Base-by-base conservation (phyloP, 2,888 invertebrate genomes). In the Deilephila elpenor region DNA sequence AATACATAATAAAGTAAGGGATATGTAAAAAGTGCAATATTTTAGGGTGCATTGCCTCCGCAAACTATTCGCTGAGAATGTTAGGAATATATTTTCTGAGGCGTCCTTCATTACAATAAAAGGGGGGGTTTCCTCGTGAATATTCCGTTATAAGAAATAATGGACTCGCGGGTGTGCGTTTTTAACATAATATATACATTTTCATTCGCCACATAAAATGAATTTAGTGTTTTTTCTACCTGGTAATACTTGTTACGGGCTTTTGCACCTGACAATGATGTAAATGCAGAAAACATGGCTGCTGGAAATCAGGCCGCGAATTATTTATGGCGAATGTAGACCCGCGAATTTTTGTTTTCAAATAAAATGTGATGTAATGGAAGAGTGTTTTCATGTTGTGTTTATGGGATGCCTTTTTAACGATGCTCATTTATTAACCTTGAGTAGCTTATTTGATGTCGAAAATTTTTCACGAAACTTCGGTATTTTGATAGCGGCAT, bases 71-170 rank as follows among this genome's bases (percentile, higher is more conserved):
- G 51, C 67, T 6, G 25, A 76, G 72, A 62, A 70, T 67, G 64
- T 75, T 73, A 74, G 74, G 77, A 75, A 78, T 77, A 74, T 76
- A 76, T 78, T 73, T 75, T 80, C 74, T 80, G 78, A 37, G 37
- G 67, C 78, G 78, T 78, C 74, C 79, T 78, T 82, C 82, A 80
- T 82, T 80, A 80, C 75, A 80, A 80, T 80, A 82, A 79, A 79
- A 78, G 37, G 64, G 80, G 80, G 78, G 79, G 76, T 77, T 80
- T 75, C 73, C 7, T 70, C 72, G 80, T 75, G 82, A 78, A 75
- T 76, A 73, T 71, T 73, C 80, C 70, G 73, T 44, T 51, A 75
- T 81, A 75, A 78, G 72, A 79, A 74, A 79, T 80, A 79, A 79
- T 77, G 75, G 75, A 82, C 72, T 75, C 62, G 70, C 70, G 73